These are phyloP conservation scores for Scaptomyza polygonia DNA, from an alignment of 2,888 invertebrate species.

Conservation along the genomic window DNA sequence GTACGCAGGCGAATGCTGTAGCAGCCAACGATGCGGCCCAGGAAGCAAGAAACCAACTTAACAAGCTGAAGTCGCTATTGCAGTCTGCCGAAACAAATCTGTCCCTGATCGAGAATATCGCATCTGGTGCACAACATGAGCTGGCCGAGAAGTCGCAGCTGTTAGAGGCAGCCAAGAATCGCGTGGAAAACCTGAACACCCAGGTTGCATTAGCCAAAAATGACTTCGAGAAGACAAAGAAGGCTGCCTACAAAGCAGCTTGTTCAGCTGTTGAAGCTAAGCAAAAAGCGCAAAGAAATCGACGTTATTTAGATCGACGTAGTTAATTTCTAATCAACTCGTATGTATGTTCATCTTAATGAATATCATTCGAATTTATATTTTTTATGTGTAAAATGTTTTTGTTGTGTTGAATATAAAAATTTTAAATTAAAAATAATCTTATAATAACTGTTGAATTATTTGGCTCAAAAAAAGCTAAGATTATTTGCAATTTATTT, in stretches of 20 bases:
- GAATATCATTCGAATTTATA: neutral
- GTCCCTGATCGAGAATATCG: slow-evolving; percentile 87
- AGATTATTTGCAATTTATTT: too few species aligned
- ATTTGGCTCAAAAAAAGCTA: too few species aligned
- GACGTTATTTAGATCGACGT: neutral
- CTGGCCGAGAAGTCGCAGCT: slow-evolving; percentile 88
- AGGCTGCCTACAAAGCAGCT: slow-evolving; percentile 88
- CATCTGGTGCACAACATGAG: slow-evolving; percentile 87
- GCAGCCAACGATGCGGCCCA: slow-evolving; percentile 87
- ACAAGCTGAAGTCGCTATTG: slow-evolving; percentile 84
- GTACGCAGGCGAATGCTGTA: slow-evolving; percentile 87
- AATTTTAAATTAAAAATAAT: neutral
- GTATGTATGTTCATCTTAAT: too few species aligned
- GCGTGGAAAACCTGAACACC: slow-evolving; percentile 87
- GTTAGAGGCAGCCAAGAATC: slow-evolving; percentile 88
- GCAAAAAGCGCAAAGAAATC: slow-evolving; percentile 81
- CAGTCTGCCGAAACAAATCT: slow-evolving; percentile 86
- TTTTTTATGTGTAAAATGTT: neutral
- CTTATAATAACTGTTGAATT: too few species aligned
- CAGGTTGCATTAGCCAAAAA: slow-evolving; percentile 87
- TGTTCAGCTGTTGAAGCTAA: slow-evolving; percentile 89
- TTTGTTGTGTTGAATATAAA: neutral
- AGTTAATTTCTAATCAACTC: neutral
- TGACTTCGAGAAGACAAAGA: slow-evolving; percentile 88
- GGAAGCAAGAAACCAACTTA: slow-evolving; percentile 86